phyloP scores from a whole-genome alignment of 1,140 invertebrate species.

The Battus philenor region DNA sequence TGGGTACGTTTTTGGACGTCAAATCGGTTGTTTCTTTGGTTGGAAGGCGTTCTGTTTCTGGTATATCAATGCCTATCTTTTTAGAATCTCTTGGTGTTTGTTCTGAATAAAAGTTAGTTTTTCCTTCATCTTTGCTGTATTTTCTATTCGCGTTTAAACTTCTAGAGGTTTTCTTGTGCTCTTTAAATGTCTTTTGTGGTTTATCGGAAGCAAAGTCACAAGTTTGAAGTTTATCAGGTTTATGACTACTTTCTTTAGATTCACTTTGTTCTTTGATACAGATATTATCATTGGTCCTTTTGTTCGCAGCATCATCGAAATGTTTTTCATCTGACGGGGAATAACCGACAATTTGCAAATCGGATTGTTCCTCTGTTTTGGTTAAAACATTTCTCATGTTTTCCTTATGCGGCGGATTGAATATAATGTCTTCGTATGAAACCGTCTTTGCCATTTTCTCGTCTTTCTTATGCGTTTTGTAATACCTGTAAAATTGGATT shows the following conservation, averaged over 20 bases:
- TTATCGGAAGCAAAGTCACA: not conserved
- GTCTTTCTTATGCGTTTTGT: not conserved
- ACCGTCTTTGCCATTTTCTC: not conserved
- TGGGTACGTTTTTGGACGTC: no score
- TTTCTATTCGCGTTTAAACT: not conserved
- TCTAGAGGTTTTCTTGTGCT: not conserved
- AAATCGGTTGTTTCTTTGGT: no score
- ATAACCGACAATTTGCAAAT: not conserved
- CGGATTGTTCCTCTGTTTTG: not conserved
- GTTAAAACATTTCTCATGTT: not conserved
- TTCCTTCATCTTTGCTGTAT: not conserved
- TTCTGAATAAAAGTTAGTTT: not conserved
- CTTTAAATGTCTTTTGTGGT: not conserved
- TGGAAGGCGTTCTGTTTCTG: not conserved
- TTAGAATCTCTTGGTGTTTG: slow-evolving; percentile 9
- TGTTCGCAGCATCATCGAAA: no score
- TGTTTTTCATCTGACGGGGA: slow-evolving; percentile 1
- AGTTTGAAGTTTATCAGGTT: not conserved
- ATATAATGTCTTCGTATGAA: slow-evolving; percentile 2
- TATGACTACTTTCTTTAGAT: not conserved
- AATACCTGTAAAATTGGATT: not conserved
- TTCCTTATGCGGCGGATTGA: not conserved
- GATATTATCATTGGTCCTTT: no score
- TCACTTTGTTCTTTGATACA: no score
- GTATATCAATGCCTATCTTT: slow-evolving; percentile 15